Evolutionary conservation across 2,888 invertebrate genomes (phyloP), one percentile per base, ranked within the genome.

Genomic region (Tenthredo scrophulariae): DNA sequence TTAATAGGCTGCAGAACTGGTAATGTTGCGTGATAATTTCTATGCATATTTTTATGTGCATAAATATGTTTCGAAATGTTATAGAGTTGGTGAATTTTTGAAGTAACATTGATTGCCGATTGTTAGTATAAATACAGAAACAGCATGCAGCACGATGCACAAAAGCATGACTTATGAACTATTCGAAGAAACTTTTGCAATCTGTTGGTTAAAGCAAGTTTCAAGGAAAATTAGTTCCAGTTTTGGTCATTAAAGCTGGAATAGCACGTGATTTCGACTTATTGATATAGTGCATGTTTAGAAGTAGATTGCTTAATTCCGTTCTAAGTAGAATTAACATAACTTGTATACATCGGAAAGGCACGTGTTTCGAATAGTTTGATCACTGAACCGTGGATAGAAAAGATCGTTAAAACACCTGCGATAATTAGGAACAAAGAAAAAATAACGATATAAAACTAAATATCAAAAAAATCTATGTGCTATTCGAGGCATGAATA

Each of bases 211-310:
- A 75, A 26, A 26, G 10, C 15, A 29, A 77, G 18, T 54, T 33
- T 29, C 77, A 77, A 77, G 54, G 54, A 77, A 54, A 50, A 77
- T 33, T 5, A 77, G 54, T 77, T 54, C 33, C 54, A 77, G 54
- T 54, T 77, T 50, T 54, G 77, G 77, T 77, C 29, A 33, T 74
- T 26, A 74, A 13, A 40, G 22, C 13, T 74, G 43, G 4, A 46
- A 54, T 9, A 77, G 50, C 50, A 29, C 18, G 50, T 33, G 26
- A 54, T 33, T 77, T 33, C 3, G 18, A 22, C 0, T 40, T 33
- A 67, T 62, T 13, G 10, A 22, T 13, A 26, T n/a, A n/a, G n/a
- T n/a, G n/a, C n/a, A 13, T 62, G 18, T 62, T 62, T 62, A 9
- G 26, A 62, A 62, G 62, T 29, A 62, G 26, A 62, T 62, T 62